A percentile compares a stretch with the other conserved stretches of the same genome.
Evolutionary conservation across 2,113 vertebrate species (phyloP).

Genomic region (Toxotes chatareus): DNA sequence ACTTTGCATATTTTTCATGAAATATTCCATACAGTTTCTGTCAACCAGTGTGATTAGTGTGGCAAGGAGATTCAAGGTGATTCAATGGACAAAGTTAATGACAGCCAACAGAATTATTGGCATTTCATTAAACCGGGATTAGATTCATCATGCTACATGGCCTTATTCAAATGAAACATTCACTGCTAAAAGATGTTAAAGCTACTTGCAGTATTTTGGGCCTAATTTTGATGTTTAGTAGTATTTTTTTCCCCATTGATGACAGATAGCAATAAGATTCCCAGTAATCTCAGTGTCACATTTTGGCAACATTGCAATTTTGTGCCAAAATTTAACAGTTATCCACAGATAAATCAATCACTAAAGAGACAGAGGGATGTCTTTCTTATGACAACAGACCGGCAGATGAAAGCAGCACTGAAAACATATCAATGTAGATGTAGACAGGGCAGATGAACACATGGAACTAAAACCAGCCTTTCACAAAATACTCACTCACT

Average conservation of each 20-base stretch:
- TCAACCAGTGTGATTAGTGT: constrained; percentile 51
- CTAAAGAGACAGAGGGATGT: not conserved
- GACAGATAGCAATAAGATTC: not conserved
- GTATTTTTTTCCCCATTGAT: not conserved
- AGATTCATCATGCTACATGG: not conserved
- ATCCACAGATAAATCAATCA: constrained; percentile 1
- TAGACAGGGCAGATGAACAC: not conserved
- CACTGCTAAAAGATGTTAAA: not conserved
- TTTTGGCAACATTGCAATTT: not conserved
- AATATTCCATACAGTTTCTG: constrained; percentile 42
- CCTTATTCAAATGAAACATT: not conserved
- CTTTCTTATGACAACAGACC: not conserved
- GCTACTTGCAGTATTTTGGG: not conserved
- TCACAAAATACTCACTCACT: not conserved
- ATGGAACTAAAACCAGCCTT: not conserved
- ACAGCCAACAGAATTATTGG: constrained; percentile 25
- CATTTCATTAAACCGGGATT: constrained; percentile 18
- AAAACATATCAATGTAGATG: not conserved
- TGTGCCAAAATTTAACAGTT: not conserved
- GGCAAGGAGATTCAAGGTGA: constrained; percentile 57
- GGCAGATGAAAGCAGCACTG: not conserved
- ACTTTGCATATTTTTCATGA: constrained; percentile 52
- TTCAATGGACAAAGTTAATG: constrained; percentile 28
- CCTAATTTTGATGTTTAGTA: not conserved
- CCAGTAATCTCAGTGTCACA: not conserved